A percentile compares a stretch with the other conserved stretches of the same genome.
Conservation (phyloP, 1,140 invertebrate species). For the Orius insidiosus region DNA sequence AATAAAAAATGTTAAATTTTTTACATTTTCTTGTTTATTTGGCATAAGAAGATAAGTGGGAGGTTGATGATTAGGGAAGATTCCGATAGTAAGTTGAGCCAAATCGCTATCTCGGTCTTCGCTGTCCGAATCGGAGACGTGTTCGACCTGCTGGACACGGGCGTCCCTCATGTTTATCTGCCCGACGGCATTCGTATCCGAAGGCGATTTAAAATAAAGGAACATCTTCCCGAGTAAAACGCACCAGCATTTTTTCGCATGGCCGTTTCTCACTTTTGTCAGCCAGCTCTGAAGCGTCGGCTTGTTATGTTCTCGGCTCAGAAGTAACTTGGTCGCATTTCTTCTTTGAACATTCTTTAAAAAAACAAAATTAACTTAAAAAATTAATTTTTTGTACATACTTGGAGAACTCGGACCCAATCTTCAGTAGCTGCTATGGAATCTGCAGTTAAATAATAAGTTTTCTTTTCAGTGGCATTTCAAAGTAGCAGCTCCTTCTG, state of each 20-base stretch:
- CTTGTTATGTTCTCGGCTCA: constrained; percentile 82
- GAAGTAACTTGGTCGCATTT: constrained; percentile 74
- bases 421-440: constrained; percentile 86
- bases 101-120: constrained; percentile 65
- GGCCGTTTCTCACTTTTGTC: constrained; percentile 88
- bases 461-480: constrained; percentile 86
- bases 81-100: constrained; percentile 67
- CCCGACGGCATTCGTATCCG: constrained; percentile 79
- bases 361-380: no score
- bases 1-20: no score
- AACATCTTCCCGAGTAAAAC: constrained; percentile 90
- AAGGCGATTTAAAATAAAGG: constrained; percentile 81
- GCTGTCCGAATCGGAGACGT: constrained; percentile 78
- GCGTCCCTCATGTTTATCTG: constrained; percentile 92
- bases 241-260: constrained; percentile 91
- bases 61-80: constrained; percentile 79
- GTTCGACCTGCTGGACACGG: constrained; percentile 82
- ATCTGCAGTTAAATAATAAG: constrained; percentile 86
- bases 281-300: constrained; percentile 86
- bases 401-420: constrained; percentile 71
- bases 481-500: constrained; percentile 81
- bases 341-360: constrained; percentile 84
- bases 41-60: constrained; percentile 83
- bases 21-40: constrained; percentile 64
- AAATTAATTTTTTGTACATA: constrained; percentile 22